A percentile compares a stretch with the other conserved stretches of the same genome.
phyloP scores from a whole-genome alignment of 2,797 vertebrate species.

The Gymnothorax reevesii region DNA sequence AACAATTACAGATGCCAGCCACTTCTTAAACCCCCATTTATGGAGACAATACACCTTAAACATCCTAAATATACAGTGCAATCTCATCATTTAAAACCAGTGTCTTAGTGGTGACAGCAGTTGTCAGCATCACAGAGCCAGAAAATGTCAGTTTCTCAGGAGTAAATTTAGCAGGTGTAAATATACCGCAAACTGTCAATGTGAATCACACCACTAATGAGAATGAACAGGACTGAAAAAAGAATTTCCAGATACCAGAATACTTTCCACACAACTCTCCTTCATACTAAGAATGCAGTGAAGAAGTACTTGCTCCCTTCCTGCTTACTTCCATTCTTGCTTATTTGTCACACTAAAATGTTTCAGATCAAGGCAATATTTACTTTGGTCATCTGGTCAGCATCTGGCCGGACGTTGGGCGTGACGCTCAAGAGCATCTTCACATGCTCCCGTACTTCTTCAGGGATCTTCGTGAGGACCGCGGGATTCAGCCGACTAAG shows the following conservation, averaged over 20 bases:
- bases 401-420: conserved; percentile 89
- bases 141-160: not conserved
- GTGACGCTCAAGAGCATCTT: conserved; percentile 95
- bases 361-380: conserved; percentile 35
- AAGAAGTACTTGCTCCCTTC: too few relatives aligned
- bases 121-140: not conserved
- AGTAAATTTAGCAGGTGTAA: not conserved
- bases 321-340: too few relatives aligned
- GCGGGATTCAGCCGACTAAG: conserved; percentile 87
- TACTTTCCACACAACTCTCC: not conserved
- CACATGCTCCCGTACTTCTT: conserved; percentile 89
- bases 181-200: not conserved
- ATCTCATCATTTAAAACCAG: not conserved
- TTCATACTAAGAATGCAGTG: not conserved
- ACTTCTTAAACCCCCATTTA: not conserved
- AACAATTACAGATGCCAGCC: not conserved
- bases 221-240: not conserved
- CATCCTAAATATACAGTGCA: not conserved
- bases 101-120: not conserved
- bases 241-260: not conserved
- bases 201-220: not conserved
- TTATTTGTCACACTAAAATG: too few relatives aligned
- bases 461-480: conserved; percentile 84
- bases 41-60: not conserved
- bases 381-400: conserved; percentile 98